phyloP scores from a whole-genome alignment of 2,113 vertebrate genomes.

The Triplophysa dalaica region DNA sequence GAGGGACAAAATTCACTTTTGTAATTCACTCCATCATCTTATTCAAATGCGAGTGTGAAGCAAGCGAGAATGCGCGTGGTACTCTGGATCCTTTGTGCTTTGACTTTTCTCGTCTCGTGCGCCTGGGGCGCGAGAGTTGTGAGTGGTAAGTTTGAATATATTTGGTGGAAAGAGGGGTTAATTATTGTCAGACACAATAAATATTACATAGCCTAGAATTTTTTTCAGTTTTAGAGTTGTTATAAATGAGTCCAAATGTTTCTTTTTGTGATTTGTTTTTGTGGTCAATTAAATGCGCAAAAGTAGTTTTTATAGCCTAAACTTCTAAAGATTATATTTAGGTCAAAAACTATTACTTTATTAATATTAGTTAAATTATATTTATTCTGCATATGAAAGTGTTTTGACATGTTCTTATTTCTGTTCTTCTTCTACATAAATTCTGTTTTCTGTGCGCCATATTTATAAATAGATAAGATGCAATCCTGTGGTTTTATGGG shows the following conservation, averaged over 20 bases:
- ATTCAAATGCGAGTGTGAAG: neutral
- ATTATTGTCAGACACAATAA: neutral
- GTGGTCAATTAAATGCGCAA: neutral
- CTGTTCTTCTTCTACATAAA: no score
- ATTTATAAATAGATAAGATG: neutral
- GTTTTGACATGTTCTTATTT: no score
- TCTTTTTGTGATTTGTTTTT: neutral
- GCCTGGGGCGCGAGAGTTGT: constrained; percentile 54
- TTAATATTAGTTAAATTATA: no score
- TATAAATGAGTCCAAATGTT: neutral
- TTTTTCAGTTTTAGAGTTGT: neutral
- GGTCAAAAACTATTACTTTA: neutral
- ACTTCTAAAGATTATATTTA: neutral
- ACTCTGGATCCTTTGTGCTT: constrained; percentile 42
- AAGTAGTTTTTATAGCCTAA: neutral
- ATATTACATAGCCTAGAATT: neutral
- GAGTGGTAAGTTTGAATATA: constrained; percentile 56
- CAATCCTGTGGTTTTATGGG: no score
- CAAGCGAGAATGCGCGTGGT: constrained; percentile 46
- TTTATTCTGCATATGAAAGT: no score
- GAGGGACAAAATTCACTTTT: neutral
- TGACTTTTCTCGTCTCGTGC: constrained; percentile 38
- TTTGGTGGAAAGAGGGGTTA: neutral
- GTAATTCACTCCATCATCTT: constrained; percentile 15
- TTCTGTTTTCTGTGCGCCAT: no score